Evolutionary conservation across 2,888 invertebrate genomes (phyloP), one percentile per base, ranked within the genome.

Genomic region (Dioctria rufipes): DNA sequence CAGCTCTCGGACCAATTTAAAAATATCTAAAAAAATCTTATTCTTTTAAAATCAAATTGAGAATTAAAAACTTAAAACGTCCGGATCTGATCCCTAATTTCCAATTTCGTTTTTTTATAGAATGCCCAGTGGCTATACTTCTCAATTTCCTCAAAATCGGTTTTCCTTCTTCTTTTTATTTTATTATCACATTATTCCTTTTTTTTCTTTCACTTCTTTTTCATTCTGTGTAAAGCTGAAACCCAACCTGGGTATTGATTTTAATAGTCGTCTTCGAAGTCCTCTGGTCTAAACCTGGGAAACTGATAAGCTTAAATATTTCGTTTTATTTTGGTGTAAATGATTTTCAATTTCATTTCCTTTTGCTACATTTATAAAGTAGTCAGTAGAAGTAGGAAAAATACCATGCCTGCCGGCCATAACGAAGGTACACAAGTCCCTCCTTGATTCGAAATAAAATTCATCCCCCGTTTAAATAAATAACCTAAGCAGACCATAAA

Each of bases 241-340:
- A 61, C 61, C 6, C 61, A 5, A 61, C 37, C 61, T 37, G 5
- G n/a, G 37, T 61, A 61, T 61, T 61, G 61, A 61, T 61, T 61
- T 39, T 61, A 61, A 61, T 61, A 25, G 61, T 61, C 61, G 39
- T 61, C 25, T 25, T 25, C 25, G 2, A 25, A 25, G 25, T 25
- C 37, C 61, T 61, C 25, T 37, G 25, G 39, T 61, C 61, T 25
- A 25, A 61, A 39, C 5, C 61, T 13, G 51, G 39, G 25, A 25
- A 61, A 61, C 61, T 61, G 61, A 61, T 61, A 61, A 61, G 61
- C 61, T 25, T 37, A 3, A n/a, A 37, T 61, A 25, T 61, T 61
- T n/a, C 61, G 6, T 61, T 61, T 61, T 61, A 61, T 61, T 61
- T 11, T 61, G 61, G 61, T 61, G 61, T 61, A 61, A 61, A 61